Evolutionary conservation across 92 coral and sea anemone genomes (phyloP).

Genomic region (Phenganax subtilis): DNA sequence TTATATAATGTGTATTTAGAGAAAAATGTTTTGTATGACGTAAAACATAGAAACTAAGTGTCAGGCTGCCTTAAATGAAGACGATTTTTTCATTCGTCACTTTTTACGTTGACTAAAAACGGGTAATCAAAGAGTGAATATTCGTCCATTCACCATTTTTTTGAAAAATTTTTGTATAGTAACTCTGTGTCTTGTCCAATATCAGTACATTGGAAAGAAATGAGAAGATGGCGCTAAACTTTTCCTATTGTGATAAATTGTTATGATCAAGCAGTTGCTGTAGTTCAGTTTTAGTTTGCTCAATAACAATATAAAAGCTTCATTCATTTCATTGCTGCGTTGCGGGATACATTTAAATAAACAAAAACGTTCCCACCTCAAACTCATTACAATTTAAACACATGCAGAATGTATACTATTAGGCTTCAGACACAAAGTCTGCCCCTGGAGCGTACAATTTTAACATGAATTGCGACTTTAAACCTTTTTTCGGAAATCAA

Average conservation of each 20-base stretch:
- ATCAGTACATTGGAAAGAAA: neutral
- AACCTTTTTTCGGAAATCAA: neutral
- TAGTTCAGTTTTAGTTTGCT: neutral
- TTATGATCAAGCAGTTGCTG: slow-evolving; percentile 2
- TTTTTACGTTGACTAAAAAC: no score
- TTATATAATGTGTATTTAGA: no score
- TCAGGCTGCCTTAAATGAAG: no score
- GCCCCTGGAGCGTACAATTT: neutral
- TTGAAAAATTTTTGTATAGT: no score
- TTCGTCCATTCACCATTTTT: no score
- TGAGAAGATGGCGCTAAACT: neutral
- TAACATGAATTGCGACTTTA: neutral
- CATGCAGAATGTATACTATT: neutral
- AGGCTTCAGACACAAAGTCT: slow-evolving; percentile 4
- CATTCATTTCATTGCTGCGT: slow-evolving; percentile 26
- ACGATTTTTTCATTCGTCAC: no score
- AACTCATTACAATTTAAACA: slow-evolving; percentile 35
- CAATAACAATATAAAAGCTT: slow-evolving; percentile 16
- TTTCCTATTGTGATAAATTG: neutral
- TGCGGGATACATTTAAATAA: slow-evolving; percentile 30
- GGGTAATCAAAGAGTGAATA: no score
- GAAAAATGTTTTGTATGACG: no score
- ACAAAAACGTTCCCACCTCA: slow-evolving; percentile 30
- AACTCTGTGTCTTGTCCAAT: no score
- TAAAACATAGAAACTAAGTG: no score